phyloP scores from a whole-genome alignment of 1,140 invertebrate genomes.

The Bombus confusus region DNA sequence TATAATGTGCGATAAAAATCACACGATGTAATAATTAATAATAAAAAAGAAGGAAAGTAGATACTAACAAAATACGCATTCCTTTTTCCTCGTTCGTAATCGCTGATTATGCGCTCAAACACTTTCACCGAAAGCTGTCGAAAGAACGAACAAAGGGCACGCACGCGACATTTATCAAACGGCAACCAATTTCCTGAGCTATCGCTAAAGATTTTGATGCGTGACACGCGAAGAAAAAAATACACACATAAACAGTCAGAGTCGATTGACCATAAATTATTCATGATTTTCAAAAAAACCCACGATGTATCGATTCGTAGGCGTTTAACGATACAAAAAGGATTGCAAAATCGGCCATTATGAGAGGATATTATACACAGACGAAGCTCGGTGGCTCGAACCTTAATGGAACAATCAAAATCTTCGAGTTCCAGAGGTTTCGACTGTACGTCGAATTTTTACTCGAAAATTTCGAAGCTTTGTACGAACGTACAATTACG shows the following conservation, averaged over 20 bases:
- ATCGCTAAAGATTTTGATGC: background rate
- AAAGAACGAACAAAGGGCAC: background rate
- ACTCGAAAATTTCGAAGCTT: too few species aligned
- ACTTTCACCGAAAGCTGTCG: background rate
- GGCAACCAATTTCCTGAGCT: background rate
- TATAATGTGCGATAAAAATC: too few species aligned
- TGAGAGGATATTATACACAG: too few species aligned
- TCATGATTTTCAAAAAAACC: background rate
- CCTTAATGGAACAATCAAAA: too few species aligned
- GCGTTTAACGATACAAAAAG: background rate
- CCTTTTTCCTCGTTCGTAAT: background rate
- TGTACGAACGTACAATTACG: too few species aligned
- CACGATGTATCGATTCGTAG: background rate
- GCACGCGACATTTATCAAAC: background rate
- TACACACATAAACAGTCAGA: background rate
- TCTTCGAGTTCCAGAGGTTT: too few species aligned
- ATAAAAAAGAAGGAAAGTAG: background rate
- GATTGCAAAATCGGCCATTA: too few species aligned
- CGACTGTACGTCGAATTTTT: too few species aligned
- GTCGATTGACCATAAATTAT: background rate
- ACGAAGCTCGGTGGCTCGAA: too few species aligned
- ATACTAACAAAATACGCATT: background rate
- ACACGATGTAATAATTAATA: background rate
- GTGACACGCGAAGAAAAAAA: slow-evolving; percentile 6
- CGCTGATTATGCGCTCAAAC: background rate